Evolutionary conservation across 2,113 vertebrate genomes (phyloP).

Genomic region (Irena cyanogastra): DNA sequence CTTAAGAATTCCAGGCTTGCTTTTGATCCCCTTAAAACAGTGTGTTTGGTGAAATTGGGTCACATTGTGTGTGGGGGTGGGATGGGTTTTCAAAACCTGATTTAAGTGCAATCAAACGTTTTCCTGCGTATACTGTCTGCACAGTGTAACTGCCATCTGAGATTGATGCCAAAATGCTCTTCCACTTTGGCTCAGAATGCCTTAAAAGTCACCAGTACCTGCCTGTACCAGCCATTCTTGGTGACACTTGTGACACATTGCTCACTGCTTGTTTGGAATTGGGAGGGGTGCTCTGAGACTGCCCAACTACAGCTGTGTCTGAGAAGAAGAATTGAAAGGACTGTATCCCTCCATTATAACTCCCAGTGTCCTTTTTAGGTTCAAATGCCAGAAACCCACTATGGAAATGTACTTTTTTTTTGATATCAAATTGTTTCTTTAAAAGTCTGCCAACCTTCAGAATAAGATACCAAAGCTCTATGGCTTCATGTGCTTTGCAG

Average conservation of each 20-base stretch:
- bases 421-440: background rate
- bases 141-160: background rate
- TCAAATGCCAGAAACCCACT: background rate
- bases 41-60: conserved; percentile 13
- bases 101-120: background rate
- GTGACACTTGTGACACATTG: background rate
- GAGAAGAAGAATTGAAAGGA: background rate
- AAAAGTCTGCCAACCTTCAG: background rate
- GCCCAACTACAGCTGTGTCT: background rate
- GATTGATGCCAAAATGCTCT: background rate
- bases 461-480: background rate
- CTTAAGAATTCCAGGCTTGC: conserved; percentile 28
- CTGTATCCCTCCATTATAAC: background rate
- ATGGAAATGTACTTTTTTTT: conserved; percentile 1
- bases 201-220: background rate
- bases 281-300: background rate
- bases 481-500: conserved; percentile 30
- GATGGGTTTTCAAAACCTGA: background rate
- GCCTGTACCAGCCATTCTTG: background rate
- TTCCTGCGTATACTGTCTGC: background rate
- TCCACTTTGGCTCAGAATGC: background rate
- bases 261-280: background rate
- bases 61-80: background rate
- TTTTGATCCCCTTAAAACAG: background rate
- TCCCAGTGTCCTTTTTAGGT: background rate